Percentiles rank a stretch among this genome's conserved stretches.
phyloP scores from a whole-genome alignment of 2,113 vertebrate species.

The Aramus guarauna region DNA sequence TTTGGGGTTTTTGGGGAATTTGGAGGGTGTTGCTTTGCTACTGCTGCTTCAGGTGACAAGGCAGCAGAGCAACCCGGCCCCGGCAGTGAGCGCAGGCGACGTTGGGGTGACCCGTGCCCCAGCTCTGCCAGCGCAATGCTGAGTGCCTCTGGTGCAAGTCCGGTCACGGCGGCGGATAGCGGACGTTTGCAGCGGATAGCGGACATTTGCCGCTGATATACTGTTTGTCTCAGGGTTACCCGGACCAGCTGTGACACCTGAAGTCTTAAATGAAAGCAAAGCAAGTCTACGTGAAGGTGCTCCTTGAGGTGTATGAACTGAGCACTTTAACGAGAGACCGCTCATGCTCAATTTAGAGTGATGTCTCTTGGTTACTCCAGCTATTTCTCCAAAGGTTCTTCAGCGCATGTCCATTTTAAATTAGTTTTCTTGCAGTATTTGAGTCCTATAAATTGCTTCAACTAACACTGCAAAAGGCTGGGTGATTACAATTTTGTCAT shows the following conservation, averaged over 20 bases:
- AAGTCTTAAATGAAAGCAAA: neutral
- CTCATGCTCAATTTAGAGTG: neutral
- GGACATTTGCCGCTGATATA: neutral
- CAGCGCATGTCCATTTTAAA: neutral
- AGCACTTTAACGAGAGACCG: neutral
- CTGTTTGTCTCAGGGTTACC: neutral
- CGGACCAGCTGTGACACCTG: neutral
- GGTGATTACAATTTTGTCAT: neutral
- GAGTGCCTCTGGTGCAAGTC: neutral
- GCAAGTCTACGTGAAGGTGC: neutral
- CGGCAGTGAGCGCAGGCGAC: accelerated
- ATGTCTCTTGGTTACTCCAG: neutral
- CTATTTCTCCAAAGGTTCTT: neutral
- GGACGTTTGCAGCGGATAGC: no score
- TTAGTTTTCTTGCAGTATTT: neutral
- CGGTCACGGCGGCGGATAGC: accelerated
- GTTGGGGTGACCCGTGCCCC: neutral
- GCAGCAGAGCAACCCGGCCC: neutral
- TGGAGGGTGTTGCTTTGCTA: neutral
- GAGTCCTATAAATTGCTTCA: neutral
- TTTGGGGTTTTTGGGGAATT: neutral
- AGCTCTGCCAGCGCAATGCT: neutral
- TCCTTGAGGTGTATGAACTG: neutral
- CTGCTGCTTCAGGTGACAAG: neutral
- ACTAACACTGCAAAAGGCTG: neutral